Conservation (phyloP, 2,888 invertebrate genomes). For the Drosophila emarginata region DNA sequence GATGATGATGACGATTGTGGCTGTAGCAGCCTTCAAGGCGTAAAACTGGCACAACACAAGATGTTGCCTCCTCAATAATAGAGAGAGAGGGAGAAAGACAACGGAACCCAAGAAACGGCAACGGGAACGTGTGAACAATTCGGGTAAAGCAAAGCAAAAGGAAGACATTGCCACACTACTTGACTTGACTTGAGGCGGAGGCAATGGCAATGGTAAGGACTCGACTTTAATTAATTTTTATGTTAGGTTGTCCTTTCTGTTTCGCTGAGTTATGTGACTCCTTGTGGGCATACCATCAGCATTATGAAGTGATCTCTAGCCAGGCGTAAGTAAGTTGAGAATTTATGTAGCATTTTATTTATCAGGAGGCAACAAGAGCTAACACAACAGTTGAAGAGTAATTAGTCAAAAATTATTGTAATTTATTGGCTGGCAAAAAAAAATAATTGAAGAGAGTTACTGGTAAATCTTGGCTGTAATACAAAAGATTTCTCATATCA, state of each 20-base stretch:
- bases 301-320: constrained; percentile 38
- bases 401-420: constrained; percentile 64
- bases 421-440: constrained; percentile 31
- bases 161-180: constrained; percentile 64
- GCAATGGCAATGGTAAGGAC: constrained; percentile 5
- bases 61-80: constrained; percentile 46
- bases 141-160: constrained; percentile 47
- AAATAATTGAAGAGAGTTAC: constrained; percentile 3
- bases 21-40: constrained; percentile 65
- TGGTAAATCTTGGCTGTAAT: no score
- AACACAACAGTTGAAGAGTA: constrained; percentile 30
- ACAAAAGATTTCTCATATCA: no score
- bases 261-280: constrained; percentile 69
- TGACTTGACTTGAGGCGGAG: constrained; percentile 41
- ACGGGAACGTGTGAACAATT: constrained; percentile 72
- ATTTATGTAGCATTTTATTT: constrained; percentile 54
- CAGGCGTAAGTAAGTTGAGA: constrained; percentile 64
- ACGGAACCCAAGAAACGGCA: constrained; percentile 7
- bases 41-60: constrained; percentile 51
- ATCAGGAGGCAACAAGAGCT: constrained; percentile 11
- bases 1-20: constrained; percentile 20
- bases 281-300: constrained; percentile 62
- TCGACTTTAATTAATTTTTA: constrained; percentile 72
- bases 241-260: constrained; percentile 51
- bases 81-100: neutral